These are phyloP conservation scores for Simalia tracyae DNA, from an alignment of 2,797 vertebrate genomes.

Conservation along the genomic window DNA sequence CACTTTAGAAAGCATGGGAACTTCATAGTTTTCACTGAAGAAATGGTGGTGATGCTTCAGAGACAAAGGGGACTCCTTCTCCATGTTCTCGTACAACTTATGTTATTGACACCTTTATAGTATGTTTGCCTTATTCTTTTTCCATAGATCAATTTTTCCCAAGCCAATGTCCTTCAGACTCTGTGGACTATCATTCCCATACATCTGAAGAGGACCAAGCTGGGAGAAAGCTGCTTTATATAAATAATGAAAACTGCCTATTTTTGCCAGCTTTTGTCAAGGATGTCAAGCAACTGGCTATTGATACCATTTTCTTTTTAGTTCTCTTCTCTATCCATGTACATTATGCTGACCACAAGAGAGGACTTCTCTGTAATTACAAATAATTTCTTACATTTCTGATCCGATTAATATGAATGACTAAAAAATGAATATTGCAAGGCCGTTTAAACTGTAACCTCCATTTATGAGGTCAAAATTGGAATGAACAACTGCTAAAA, in stretches of 20 bases:
- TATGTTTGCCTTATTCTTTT: not conserved
- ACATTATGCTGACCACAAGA: not conserved
- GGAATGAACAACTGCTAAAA: constrained; percentile 7
- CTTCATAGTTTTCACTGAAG: not conserved
- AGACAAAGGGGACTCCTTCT: not conserved
- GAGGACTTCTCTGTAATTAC: not conserved
- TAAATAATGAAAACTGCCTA: not conserved
- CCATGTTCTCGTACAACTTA: not conserved
- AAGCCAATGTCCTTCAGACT: not conserved
- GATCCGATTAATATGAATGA: not conserved
- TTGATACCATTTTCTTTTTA: not conserved
- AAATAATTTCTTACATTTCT: not conserved
- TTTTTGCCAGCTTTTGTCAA: not conserved
- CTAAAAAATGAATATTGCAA: not conserved
- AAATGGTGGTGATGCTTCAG: not conserved
- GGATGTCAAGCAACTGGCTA: not conserved
- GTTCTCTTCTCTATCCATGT: not conserved
- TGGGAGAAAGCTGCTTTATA: not conserved
- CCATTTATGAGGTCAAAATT: not conserved
- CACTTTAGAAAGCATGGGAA: not conserved
- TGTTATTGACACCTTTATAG: not conserved
- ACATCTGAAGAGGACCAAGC: not conserved
- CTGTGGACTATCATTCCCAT: not conserved
- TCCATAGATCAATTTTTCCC: not conserved
- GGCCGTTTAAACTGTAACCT: not conserved